phyloP scores from a whole-genome alignment of 2,888 invertebrate species.

The Gordius sp. region DNA sequence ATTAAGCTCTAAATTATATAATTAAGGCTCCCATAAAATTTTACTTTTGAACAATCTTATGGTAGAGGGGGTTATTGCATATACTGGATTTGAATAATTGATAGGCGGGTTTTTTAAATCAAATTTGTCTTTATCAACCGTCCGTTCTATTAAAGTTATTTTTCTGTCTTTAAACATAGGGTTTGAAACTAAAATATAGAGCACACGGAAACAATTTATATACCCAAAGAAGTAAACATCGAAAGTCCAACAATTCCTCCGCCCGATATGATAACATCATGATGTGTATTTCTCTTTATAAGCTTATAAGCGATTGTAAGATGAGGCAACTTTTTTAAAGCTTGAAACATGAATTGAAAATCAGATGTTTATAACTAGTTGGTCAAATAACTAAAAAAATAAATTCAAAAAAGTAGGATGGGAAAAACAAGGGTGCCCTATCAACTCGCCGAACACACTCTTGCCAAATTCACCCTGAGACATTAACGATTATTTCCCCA shows the following conservation, averaged over 20 bases:
- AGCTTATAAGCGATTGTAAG: too few species aligned
- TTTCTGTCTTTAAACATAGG: background rate
- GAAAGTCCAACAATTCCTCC: constrained; percentile 12
- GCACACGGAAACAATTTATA: background rate
- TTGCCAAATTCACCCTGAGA: too few species aligned
- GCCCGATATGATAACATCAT: constrained; percentile 15
- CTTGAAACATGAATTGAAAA: too few species aligned
- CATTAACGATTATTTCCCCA: too few species aligned
- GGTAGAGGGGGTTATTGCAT: background rate
- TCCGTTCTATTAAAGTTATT: background rate
- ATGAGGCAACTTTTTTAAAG: too few species aligned
- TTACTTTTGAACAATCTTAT: background rate
- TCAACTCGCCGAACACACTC: too few species aligned
- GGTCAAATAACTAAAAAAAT: too few species aligned
- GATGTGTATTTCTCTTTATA: too few species aligned
- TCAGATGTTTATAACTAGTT: too few species aligned
- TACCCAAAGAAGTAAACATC: background rate
- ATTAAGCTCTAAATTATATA: background rate
- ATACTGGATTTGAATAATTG: background rate
- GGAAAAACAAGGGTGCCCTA: too few species aligned
- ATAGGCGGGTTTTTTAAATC: background rate
- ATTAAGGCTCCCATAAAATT: background rate
- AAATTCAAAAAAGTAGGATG: too few species aligned
- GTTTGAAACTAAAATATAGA: background rate
- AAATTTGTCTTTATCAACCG: too few species aligned